Evolutionary conservation across 2,113 vertebrate species (phyloP).

Genomic region (Castor canadensis): DNA sequence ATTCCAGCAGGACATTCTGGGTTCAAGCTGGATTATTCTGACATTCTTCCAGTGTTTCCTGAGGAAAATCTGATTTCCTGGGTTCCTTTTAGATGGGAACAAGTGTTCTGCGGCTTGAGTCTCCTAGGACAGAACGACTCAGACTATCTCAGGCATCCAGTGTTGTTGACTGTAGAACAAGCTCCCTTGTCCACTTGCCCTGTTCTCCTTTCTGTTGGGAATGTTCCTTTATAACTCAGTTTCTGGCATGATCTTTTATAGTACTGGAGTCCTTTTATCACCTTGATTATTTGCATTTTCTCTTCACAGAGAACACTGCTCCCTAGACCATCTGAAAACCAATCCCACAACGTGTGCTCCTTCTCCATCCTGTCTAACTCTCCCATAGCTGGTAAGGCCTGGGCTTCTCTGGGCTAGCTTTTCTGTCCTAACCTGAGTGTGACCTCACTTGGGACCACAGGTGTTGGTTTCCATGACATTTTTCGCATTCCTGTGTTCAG

Average conservation of each 20-base stretch:
- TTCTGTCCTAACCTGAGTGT: background rate
- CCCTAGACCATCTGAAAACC: slow-evolving; percentile 94
- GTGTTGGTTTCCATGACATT: background rate
- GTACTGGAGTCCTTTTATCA: background rate
- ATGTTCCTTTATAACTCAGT: background rate
- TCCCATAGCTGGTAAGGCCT: slow-evolving; percentile 90
- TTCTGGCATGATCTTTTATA: background rate
- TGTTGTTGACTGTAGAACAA: background rate
- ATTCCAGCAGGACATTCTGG: background rate
- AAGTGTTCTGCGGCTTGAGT: background rate
- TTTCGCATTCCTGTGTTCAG: background rate
- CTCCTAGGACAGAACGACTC: background rate
- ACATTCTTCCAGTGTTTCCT: background rate
- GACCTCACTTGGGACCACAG: background rate
- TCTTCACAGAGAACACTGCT: slow-evolving; percentile 92
- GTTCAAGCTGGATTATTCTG: background rate
- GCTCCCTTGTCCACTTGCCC: background rate
- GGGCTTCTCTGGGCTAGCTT: background rate
- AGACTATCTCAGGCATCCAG: background rate
- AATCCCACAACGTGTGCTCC: slow-evolving; percentile 96
- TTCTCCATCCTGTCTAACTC: slow-evolving; percentile 98
- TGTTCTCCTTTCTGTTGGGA: background rate
- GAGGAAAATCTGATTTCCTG: too few relatives aligned
- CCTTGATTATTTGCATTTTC: background rate
- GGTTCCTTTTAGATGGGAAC: background rate